These are phyloP conservation scores for Drosophila parabipectinata DNA, from an alignment of 1,140 invertebrate species.

Conservation along the genomic window DNA sequence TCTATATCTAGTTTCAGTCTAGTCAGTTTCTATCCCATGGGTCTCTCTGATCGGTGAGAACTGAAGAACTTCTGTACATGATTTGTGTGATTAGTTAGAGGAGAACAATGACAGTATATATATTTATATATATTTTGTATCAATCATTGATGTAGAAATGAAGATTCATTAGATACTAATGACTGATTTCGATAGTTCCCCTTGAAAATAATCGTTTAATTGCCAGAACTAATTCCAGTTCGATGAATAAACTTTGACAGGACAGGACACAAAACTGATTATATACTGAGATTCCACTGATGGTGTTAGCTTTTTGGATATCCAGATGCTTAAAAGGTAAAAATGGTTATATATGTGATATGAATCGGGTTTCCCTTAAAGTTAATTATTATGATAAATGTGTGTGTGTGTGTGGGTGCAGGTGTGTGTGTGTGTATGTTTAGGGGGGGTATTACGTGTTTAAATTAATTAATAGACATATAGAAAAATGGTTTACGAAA, in stretches of 20 bases:
- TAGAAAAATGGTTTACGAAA: constrained; percentile 49
- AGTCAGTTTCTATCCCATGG: neutral
- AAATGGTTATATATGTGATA: constrained; percentile 36
- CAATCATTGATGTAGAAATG: neutral
- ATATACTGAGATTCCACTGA: neutral
- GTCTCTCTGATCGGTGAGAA: constrained; percentile 5
- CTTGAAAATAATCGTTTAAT: too few species aligned
- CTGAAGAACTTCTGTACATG: constrained; percentile 22
- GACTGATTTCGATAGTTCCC: too few species aligned
- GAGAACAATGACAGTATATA: constrained; percentile 8
- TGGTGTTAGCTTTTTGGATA: constrained; percentile 37
- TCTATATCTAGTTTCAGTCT: neutral
- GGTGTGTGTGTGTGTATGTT: constrained; percentile 17
- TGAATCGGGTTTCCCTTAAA: constrained; percentile 26
- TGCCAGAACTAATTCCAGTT: neutral
- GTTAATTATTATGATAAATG: constrained; percentile 33
- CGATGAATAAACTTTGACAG: constrained; percentile 3
- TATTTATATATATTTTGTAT: neutral
- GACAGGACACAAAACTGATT: constrained; percentile 3
- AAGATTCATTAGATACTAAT: neutral
- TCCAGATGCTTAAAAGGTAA: constrained; percentile 29
- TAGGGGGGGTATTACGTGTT: neutral
- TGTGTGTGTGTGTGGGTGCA: constrained; percentile 11
- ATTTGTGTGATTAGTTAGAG: constrained; percentile 21
- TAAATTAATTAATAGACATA: constrained; percentile 49